Evolutionary conservation across 37 sponge, comb jelly and placozoan genomes (phyloP), one percentile per base, ranked within the genome.

Genomic region (Oopsacas minuta): DNA sequence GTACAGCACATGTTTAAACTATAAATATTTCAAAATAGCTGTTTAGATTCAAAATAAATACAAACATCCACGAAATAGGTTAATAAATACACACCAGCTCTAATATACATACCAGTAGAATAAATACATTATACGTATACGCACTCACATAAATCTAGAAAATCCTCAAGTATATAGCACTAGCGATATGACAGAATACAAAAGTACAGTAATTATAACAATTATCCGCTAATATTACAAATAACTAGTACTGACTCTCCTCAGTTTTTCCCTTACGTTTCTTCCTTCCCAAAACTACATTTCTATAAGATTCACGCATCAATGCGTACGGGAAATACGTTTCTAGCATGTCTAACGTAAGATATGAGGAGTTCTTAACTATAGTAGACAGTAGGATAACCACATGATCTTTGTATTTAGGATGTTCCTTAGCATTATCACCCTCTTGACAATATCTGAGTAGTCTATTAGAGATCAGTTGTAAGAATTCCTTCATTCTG

Each of bases 291-390:
- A 61, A 34, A 61, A 61, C 75, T 12, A 89, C 89, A 22, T 82
- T 61, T n/a, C 89, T 91, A 89, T 91, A 93, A 1, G 94, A 88
- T 86, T 92, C 92, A 32, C 96, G 82, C 35, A 96, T 88, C 7
- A 96, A 88, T 52, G 94, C 89, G 83, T 93, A 96, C 0, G 96
- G 96, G 81, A 96, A 93, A 49, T 92, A 93, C 5, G 86, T 85
- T 85, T 96, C 96, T 52, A 96, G 83, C 86, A 89, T 85, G 52
- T 96, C 97, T 37, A 86, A 37, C 7, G 94, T 92, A 36, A 96
- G 69, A 85, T 90, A 96, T 52, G 91, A 91, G 34, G 91, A 91
- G 61, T 91, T 90, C 52, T 92, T 69, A 0, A 96, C 96, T 81
- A 93, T 91, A 86, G 90, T 51, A 53, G 88, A 92, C 10, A 94